Evolutionary conservation across 92 coral and sea anemone species (phyloP).

Genomic region (Paramuricea clavata): DNA sequence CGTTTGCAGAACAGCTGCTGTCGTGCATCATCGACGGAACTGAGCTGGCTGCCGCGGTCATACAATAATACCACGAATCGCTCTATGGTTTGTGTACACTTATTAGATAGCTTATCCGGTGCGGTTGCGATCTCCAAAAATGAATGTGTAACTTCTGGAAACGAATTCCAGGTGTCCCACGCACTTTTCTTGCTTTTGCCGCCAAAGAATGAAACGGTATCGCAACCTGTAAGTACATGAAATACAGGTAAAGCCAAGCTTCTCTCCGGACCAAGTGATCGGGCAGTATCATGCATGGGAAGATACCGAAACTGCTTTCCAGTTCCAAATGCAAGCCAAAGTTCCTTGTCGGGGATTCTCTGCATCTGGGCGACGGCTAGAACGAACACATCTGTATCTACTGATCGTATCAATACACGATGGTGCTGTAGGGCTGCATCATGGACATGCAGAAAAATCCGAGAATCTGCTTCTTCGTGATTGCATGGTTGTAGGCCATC

Average conservation of each 20-base stretch:
- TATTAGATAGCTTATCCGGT: conserved; percentile 39
- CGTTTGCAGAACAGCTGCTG: conserved; percentile 66
- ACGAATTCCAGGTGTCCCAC: conserved; percentile 68
- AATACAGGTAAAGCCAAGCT: conserved; percentile 60
- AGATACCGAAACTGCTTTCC: conserved; percentile 36
- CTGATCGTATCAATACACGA: conserved; percentile 40
- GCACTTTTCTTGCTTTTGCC: conserved; percentile 59
- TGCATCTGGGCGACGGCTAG: conserved; percentile 56
- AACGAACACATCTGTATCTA: conserved; percentile 65
- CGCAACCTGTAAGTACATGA: conserved; percentile 61
- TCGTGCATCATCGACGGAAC: conserved; percentile 58
- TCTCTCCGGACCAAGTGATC: conserved; percentile 65
- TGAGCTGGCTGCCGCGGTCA: conserved; percentile 61
- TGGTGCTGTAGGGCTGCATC: conserved; percentile 29
- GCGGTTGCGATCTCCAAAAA: conserved; percentile 60
- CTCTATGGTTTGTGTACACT: conserved; percentile 33
- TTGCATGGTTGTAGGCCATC: conserved; percentile 59
- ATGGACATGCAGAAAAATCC: conserved; percentile 43
- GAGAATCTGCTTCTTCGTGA: conserved; percentile 54
- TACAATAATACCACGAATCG: conserved; percentile 62
- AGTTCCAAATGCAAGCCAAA: conserved; percentile 41
- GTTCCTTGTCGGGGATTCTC: conserved; percentile 35
- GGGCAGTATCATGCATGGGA: conserved; percentile 40
- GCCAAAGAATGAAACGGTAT: conserved; percentile 62
- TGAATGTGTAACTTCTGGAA: conserved; percentile 42